Evolutionary conservation across 2,113 vertebrate species (phyloP), one percentile per base, ranked within the genome.

Genomic region (Malurus melanocephalus): DNA sequence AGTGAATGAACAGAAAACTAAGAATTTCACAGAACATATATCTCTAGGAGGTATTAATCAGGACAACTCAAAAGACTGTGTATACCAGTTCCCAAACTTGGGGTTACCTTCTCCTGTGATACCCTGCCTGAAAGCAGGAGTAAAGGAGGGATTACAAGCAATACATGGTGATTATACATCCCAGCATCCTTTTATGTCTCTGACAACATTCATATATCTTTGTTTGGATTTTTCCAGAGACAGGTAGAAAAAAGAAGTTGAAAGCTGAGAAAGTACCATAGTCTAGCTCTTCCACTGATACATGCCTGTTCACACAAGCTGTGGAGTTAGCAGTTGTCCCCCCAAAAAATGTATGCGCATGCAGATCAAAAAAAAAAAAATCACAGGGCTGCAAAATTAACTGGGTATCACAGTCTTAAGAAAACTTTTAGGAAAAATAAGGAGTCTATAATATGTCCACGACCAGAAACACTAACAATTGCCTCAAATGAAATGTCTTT

Each of bases 311-410:
- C 61, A 56, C 24, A 43, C 26, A 61, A 90, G 33, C 46, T 74
- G 40, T 67, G 32, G 26, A 85, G 11, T 60, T 82, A 82, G 23
- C 35, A 62, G 21, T 16, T 40, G 13, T 52, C 28, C 24, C 67
- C 3, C 0, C 38, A 9, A 38, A 4, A 86, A 85, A 14, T 33
- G 1, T 32, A 23, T 48, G 27, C 35, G 8, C 19, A 8, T 38
- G 11, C 35, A 77, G 45, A 52, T 35, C 13, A 6, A n/a, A 57
- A 38, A 72, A 60, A 59, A 61, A 59, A 55, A 35, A 35, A 18
- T 6, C 60, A 49, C 16, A 62, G 22, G 55, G 17, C 19, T 88
- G 27, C 30, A 81, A 62, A 77, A 55, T 71, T 17, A 74, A n/a
- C 16, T 6, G 22, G 1, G 2, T 53, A 56, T 75, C 16, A 65